Evolutionary conservation across 2,888 invertebrate genomes (phyloP).

Genomic region (Mesorhabditis belari): DNA sequence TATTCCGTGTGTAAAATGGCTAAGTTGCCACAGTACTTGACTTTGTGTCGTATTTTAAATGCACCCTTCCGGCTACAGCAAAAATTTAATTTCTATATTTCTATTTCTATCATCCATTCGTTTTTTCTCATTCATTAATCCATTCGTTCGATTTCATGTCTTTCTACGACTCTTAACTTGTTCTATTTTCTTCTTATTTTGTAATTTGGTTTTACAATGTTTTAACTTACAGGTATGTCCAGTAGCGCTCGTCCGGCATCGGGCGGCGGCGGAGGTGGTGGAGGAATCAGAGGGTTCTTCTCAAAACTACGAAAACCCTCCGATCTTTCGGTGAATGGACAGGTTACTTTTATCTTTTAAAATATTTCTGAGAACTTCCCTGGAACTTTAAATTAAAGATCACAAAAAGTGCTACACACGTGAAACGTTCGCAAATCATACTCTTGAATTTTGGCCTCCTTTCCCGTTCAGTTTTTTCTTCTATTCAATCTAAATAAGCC

Average conservation of each 20-base stretch:
- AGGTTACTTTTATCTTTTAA: neutral
- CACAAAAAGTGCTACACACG: too few species aligned
- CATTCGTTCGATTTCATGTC: neutral
- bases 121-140: neutral
- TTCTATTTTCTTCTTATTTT: neutral
- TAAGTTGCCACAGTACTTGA: too few species aligned
- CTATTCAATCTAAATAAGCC: too few species aligned
- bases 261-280: conserved; percentile 21
- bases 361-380: neutral
- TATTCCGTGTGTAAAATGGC: too few species aligned
- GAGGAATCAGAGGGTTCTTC: conserved; percentile 45
- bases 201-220: neutral
- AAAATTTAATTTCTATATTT: too few species aligned
- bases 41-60: too few species aligned
- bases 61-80: too few species aligned
- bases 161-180: neutral
- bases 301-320: conserved; percentile 47
- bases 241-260: conserved; percentile 13
- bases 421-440: too few species aligned
- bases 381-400: too few species aligned
- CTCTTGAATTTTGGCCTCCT: too few species aligned
- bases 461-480: too few species aligned
- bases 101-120: too few species aligned
- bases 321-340: conserved; percentile 14
- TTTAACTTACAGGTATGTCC: neutral